Conservation (phyloP, 2,888 invertebrate species). For the Linnaemya tessellans region DNA sequence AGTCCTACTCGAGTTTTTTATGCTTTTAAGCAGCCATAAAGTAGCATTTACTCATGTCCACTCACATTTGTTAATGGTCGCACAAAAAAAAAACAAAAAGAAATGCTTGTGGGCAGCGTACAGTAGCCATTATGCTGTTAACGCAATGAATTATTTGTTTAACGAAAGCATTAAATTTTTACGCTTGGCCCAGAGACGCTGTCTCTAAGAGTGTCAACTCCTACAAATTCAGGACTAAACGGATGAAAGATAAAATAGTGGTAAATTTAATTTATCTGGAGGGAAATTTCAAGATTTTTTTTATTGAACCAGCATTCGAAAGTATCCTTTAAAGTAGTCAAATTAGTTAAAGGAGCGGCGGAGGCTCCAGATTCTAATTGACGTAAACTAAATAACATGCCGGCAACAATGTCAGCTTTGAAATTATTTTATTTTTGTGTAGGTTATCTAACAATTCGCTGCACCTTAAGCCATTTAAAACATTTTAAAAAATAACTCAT, state of each 20-base stretch:
- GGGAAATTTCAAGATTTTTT: too few species aligned
- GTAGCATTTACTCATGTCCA: constrained; percentile 41
- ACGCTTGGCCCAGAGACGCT: not conserved
- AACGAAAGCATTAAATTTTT: constrained; percentile 9
- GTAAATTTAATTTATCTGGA: too few species aligned
- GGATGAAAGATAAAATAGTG: too few species aligned
- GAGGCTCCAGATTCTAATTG: too few species aligned
- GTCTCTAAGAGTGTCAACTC: too few species aligned
- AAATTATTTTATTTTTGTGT: not conserved
- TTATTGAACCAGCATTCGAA: too few species aligned
- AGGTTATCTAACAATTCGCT: not conserved
- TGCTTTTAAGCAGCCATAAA: constrained; percentile 40
- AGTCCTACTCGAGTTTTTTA: constrained; percentile 40
- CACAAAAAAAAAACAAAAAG: not conserved
- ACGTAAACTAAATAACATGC: too few species aligned
- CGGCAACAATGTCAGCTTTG: too few species aligned
- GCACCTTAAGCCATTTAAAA: not conserved
- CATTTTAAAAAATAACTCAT: not conserved
- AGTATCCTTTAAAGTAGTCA: too few species aligned
- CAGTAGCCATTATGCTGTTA: constrained; percentile 31
- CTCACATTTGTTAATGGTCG: constrained; percentile 16
- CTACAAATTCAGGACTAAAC: too few species aligned
- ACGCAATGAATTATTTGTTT: constrained; percentile 35
- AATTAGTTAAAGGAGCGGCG: too few species aligned
- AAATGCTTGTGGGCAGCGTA: constrained; percentile 5